Percentiles rank a stretch among this genome's conserved stretches.
Conservation (phyloP, 2,888 invertebrate species). For the Lamellibrachia columna region DNA sequence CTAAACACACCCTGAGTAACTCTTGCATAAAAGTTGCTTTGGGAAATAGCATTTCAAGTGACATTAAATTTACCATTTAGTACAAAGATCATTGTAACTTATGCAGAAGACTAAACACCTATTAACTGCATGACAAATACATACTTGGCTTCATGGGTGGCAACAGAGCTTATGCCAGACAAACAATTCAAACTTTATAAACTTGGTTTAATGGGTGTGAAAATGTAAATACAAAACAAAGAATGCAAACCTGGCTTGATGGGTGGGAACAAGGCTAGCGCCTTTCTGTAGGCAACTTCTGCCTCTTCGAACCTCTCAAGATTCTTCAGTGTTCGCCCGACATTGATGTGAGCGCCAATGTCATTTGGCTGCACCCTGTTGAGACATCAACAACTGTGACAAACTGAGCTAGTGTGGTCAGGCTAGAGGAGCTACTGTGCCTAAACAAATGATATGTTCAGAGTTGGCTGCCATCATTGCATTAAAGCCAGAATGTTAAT, state of each 20-base stretch:
- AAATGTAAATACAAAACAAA: too few relatives aligned
- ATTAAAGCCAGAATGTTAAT: not conserved
- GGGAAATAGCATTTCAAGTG: not conserved
- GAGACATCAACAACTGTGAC: not conserved
- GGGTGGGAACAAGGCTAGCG: constrained; percentile 65
- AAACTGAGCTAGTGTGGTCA: not conserved
- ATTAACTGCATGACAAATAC: not conserved
- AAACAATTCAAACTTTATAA: constrained; percentile 43
- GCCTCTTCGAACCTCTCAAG: constrained; percentile 88
- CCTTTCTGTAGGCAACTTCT: constrained; percentile 88
- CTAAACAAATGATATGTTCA: not conserved
- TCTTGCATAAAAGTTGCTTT: not conserved
- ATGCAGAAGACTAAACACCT: not conserved
- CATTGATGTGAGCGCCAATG: constrained; percentile 96
- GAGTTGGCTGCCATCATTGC: not conserved
- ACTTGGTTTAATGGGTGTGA: not conserved
- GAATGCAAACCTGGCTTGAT: constrained; percentile 53
- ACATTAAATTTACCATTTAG: not conserved
- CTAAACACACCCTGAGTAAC: not conserved
- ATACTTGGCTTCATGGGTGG: not conserved
- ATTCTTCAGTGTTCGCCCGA: constrained; percentile 93
- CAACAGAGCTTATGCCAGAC: too few relatives aligned
- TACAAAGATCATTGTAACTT: not conserved
- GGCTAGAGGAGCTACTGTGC: not conserved
- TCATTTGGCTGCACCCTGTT: constrained; percentile 89